These are phyloP conservation scores for Ophion obscuratus DNA, from an alignment of 2,888 invertebrate genomes.

Conservation along the genomic window DNA sequence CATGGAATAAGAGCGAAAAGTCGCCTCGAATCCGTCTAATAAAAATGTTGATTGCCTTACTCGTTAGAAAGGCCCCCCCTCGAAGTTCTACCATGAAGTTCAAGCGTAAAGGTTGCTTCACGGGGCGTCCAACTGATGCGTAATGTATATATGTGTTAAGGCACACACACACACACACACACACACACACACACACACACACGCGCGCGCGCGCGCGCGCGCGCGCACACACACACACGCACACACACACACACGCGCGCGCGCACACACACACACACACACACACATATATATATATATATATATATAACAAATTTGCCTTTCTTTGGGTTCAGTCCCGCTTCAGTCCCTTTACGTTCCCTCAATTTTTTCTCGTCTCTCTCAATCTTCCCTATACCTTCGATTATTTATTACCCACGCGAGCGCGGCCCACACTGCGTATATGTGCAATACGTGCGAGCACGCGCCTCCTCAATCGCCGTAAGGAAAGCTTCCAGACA, in stretches of 20 bases:
- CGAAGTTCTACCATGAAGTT: constrained; percentile 80
- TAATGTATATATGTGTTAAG: constrained; percentile 4
- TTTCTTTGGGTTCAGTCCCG: constrained; percentile 77
- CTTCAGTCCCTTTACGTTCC: constrained; percentile 62
- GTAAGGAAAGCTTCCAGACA: constrained; percentile 45
- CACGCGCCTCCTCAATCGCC: constrained; percentile 57
- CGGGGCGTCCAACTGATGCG: constrained; percentile 78
- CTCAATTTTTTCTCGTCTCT: constrained; percentile 65
- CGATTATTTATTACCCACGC: constrained; percentile 77
- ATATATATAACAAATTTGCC: constrained; percentile 76
- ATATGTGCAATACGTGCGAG: constrained; percentile 60
- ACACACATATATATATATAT: not conserved
- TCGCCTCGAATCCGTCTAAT: constrained; percentile 77
- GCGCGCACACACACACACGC: too few relatives aligned
- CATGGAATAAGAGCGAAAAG: constrained; percentile 44
- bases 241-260: not conserved
- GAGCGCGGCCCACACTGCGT: constrained; percentile 43
- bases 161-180: not conserved
- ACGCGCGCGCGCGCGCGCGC: too few relatives aligned
- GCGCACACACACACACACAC: too few relatives aligned
- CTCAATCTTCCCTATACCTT: constrained; percentile 66
- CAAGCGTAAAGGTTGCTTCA: constrained; percentile 80
- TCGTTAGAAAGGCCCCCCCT: constrained; percentile 83
- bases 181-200: too few relatives aligned
- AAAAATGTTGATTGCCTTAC: constrained; percentile 83